Conservation (phyloP, 2,797 vertebrate species). For the Hozukius guyotensis region DNA sequence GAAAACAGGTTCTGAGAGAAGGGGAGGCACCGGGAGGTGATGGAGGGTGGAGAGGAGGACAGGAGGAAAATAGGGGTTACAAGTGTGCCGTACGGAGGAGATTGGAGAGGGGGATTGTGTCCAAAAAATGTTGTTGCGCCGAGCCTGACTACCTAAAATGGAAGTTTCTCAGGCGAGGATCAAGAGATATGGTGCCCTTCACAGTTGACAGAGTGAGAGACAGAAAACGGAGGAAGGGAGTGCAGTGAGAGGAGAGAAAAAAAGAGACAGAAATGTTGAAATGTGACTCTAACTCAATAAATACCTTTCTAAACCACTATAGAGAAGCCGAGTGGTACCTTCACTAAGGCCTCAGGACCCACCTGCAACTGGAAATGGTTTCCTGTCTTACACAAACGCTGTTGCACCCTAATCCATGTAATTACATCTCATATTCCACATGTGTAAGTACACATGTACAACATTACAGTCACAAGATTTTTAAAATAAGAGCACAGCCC, state of each 20-base stretch:
- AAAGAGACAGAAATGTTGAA: slow-evolving; percentile 58
- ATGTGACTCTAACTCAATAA: slow-evolving; percentile 74
- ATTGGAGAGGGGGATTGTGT: slow-evolving; percentile 83
- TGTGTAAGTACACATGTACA: slow-evolving; percentile 78
- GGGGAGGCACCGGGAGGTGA: slow-evolving; percentile 75
- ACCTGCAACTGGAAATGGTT: slow-evolving; percentile 79
- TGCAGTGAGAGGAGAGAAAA: background rate
- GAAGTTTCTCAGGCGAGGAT: slow-evolving; percentile 89
- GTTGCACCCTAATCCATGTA: slow-evolving; percentile 76
- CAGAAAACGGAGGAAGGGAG: slow-evolving; percentile 46
- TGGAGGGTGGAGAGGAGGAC: slow-evolving; percentile 73
- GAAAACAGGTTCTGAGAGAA: slow-evolving; percentile 92
- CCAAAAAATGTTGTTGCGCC: slow-evolving; percentile 80
- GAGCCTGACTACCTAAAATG: slow-evolving; percentile 93
- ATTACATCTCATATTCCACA: slow-evolving; percentile 77
- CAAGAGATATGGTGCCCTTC: slow-evolving; percentile 89
- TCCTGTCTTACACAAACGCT: slow-evolving; percentile 74
- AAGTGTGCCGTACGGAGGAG: slow-evolving; percentile 73
- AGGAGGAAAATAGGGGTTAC: slow-evolving; percentile 78
- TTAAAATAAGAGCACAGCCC: slow-evolving; percentile 21
- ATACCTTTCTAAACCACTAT: slow-evolving; percentile 55
- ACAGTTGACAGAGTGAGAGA: slow-evolving; percentile 83
- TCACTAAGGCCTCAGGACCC: slow-evolving; percentile 65
- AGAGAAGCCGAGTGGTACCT: slow-evolving; percentile 54
- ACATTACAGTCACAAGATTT: slow-evolving; percentile 60